Conservation (phyloP, 1,140 invertebrate species). For the Drosophila guanche region DNA sequence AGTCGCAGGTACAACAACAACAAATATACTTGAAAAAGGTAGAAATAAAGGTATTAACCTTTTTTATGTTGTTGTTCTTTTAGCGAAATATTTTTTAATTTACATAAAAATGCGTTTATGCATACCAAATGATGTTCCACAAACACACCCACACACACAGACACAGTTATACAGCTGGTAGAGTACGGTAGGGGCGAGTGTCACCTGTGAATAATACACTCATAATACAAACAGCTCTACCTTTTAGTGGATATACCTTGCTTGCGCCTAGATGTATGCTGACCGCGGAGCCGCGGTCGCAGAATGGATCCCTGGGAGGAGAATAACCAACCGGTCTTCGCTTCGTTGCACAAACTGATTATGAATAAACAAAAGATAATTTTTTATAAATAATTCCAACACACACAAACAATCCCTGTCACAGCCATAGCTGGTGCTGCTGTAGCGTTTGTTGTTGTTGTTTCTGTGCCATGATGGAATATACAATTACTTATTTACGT, state of each 20-base stretch:
- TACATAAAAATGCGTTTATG: constrained; percentile 80
- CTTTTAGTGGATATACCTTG: no score
- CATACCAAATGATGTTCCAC: constrained; percentile 66
- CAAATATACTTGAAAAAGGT: neutral
- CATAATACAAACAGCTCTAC: no score
- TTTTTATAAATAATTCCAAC: constrained; percentile 68
- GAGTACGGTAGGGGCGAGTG: neutral
- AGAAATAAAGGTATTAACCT: constrained; percentile 15
- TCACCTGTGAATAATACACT: no score
- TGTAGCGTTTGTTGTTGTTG: constrained; percentile 1
- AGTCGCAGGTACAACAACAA: constrained; percentile 29
- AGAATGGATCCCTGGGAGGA: constrained; percentile 4
- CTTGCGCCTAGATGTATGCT: constrained; percentile 65
- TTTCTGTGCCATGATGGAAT: constrained; percentile 55
- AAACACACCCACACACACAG: constrained; percentile 1
- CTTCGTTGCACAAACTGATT: constrained; percentile 78
- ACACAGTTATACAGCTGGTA: constrained; percentile 19
- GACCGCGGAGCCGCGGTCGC: constrained; percentile 21
- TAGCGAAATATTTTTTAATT: constrained; percentile 75
- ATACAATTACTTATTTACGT: constrained; percentile 76
- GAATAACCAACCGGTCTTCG: constrained; percentile 26
- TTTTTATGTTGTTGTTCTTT: constrained; percentile 50
- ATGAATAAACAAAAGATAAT: constrained; percentile 76
- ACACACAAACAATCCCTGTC: constrained; percentile 15
- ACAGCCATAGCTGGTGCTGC: neutral